Evolutionary conservation across 64 coral and sea anemone species (phyloP).

Genomic region (Trachythela sp.): DNA sequence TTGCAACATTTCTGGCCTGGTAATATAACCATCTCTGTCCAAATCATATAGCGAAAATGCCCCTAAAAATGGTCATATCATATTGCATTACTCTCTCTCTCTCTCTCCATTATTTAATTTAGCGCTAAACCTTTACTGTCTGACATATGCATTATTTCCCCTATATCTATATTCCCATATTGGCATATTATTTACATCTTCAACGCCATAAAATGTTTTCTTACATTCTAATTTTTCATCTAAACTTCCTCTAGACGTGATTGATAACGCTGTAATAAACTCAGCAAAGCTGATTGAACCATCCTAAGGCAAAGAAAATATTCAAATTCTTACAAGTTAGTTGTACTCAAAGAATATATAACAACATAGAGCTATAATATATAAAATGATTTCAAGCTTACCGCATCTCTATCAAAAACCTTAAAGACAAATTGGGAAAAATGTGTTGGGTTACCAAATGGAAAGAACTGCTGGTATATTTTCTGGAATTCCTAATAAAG

Average conservation of each 20-base stretch:
- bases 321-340: background rate
- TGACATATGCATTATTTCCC: background rate
- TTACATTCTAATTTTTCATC: constrained; percentile 99
- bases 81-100: background rate
- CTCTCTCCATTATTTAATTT: background rate
- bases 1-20: constrained; percentile 85
- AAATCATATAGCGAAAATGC: constrained; percentile 97
- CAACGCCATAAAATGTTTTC: background rate
- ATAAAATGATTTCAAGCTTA: constrained; percentile 40
- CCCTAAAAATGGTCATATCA: constrained; percentile 54
- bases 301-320: constrained; percentile 52
- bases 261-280: constrained; percentile 95
- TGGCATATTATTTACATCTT: too few species aligned
- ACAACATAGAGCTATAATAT: background rate
- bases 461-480: constrained; percentile 99
- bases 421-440: constrained; percentile 98
- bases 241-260: constrained; percentile 94
- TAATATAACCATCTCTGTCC: constrained; percentile 96
- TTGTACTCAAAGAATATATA: background rate
- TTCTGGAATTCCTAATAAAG: constrained; percentile 82
- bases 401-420: constrained; percentile 94
- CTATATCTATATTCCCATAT: too few species aligned
- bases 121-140: background rate
- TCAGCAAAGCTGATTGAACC: constrained; percentile 91
- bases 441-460: constrained; percentile 91